A percentile compares a stretch with the other conserved stretches of the same genome.
Conservation (phyloP, 2,888 invertebrate species). For the Hypolimnas misippus region DNA sequence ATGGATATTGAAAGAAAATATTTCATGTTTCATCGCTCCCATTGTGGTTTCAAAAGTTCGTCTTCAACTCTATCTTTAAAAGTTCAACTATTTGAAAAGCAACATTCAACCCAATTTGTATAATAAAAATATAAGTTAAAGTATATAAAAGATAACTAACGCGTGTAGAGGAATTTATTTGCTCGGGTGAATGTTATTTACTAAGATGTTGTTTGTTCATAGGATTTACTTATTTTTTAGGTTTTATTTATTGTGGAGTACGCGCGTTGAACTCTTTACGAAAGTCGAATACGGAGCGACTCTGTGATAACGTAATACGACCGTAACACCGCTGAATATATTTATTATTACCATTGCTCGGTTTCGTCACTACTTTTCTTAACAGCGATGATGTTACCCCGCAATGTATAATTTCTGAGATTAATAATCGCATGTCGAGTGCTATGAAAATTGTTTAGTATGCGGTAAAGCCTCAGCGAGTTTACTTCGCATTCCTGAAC, state of each 20-base stretch:
- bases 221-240: conserved; percentile 31
- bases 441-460: conserved; percentile 27
- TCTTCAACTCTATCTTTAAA: too few relatives aligned
- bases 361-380: not conserved
- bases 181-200: not conserved
- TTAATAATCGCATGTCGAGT: not conserved
- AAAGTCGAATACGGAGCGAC: conserved; percentile 52
- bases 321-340: conserved; percentile 3
- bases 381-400: not conserved
- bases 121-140: not conserved
- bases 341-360: conserved; percentile 13
- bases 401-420: not conserved
- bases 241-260: conserved; percentile 37
- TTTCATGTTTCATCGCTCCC: too few relatives aligned
- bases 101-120: too few relatives aligned
- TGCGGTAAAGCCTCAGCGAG: conserved; percentile 37
- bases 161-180: not conserved
- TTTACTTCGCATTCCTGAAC: conserved; percentile 40
- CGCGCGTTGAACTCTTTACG: conserved; percentile 78
- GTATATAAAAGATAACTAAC: not conserved
- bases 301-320: conserved; percentile 12
- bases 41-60: too few relatives aligned
- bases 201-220: conserved; percentile 13
- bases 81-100: too few relatives aligned
- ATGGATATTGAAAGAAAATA: too few relatives aligned